Evolutionary conservation across 2,113 vertebrate genomes (phyloP).

Genomic region (Anas platyrhynchos): DNA sequence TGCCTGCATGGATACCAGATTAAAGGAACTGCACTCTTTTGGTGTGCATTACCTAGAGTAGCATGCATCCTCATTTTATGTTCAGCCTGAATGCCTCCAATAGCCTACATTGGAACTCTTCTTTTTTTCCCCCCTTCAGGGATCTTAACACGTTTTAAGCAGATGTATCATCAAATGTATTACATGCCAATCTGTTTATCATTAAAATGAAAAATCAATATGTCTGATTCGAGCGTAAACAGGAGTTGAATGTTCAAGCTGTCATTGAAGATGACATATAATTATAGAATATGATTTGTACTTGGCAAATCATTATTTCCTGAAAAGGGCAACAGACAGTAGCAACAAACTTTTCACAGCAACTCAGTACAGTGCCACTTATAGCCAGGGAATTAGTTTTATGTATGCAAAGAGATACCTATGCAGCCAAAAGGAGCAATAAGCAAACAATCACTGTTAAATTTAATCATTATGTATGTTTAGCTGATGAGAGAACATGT

Average conservation of each 20-base stretch:
- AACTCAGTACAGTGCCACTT: constrained; percentile 20
- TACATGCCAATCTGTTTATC: constrained; percentile 64
- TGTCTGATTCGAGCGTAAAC: constrained; percentile 57
- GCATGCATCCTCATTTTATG: neutral
- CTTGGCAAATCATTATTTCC: constrained; percentile 65
- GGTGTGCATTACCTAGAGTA: neutral
- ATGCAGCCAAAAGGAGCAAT: constrained; percentile 35
- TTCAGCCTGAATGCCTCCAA: constrained; percentile 45
- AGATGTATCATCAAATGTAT: constrained; percentile 40
- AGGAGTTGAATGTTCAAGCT: constrained; percentile 57
- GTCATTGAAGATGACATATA: constrained; percentile 42
- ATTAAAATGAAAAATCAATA: constrained; percentile 71
- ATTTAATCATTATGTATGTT: constrained; percentile 68
- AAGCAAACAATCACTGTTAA: constrained; percentile 64
- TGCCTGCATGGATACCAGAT: constrained; percentile 32
- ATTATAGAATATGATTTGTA: constrained; percentile 66
- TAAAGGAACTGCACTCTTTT: constrained; percentile 29
- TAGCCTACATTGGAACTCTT: constrained; percentile 57
- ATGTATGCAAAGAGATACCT: constrained; percentile 73
- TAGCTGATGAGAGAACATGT: constrained; percentile 65
- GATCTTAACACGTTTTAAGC: constrained; percentile 72
- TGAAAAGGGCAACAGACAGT: constrained; percentile 53
- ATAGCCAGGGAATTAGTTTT: constrained; percentile 51
- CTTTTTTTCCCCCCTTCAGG: constrained; percentile 59
- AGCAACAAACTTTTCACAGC: constrained; percentile 52